phyloP scores from a whole-genome alignment of 2,888 invertebrate genomes.

The Scaptomyza cyrtandrae region DNA sequence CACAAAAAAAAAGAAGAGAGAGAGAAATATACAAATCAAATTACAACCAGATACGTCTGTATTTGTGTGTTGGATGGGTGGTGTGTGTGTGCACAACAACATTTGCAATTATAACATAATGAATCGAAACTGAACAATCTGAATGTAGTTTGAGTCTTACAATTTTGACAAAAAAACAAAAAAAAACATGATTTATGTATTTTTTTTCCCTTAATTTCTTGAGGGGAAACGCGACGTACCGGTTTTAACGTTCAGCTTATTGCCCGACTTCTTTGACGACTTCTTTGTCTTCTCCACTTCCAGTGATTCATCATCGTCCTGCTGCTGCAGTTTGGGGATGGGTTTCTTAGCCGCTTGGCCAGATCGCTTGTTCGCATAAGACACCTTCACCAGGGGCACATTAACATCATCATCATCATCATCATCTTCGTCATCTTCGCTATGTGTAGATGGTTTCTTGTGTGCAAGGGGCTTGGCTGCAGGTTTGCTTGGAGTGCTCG shows the following conservation, averaged over 20 bases:
- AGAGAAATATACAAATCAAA: slow-evolving; percentile 82
- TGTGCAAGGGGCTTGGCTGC: slow-evolving; percentile 48
- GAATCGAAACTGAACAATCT: slow-evolving; percentile 35
- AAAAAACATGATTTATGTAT: slow-evolving; percentile 2
- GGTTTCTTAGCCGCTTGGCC: slow-evolving; percentile 67
- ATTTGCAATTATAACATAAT: slow-evolving; percentile 22
- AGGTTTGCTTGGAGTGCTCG: slow-evolving; percentile 52
- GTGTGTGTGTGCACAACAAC: slow-evolving; percentile 48
- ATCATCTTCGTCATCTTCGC: slow-evolving; percentile 69
- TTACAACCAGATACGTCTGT: slow-evolving; percentile 70
- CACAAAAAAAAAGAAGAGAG: slow-evolving; percentile 81
- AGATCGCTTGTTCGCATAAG: slow-evolving; percentile 81
- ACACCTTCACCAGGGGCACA: slow-evolving; percentile 82
- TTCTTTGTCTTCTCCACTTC: slow-evolving; percentile 78
- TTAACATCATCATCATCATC: slow-evolving; percentile 69
- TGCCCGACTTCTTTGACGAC: slow-evolving; percentile 77
- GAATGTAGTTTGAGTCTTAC: slow-evolving; percentile 48
- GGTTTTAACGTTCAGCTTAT: slow-evolving; percentile 86
- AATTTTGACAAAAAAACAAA: slow-evolving; percentile 39
- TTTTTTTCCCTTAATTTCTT: slow-evolving; percentile 15
- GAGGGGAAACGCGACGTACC: slow-evolving; percentile 90
- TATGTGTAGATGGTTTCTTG: slow-evolving; percentile 60
- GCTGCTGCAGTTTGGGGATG: slow-evolving; percentile 48
- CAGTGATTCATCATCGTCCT: slow-evolving; percentile 63
- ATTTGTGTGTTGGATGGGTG: slow-evolving; percentile 45